Conservation (phyloP, 2,888 invertebrate genomes). For the Conomelus anceps region DNA sequence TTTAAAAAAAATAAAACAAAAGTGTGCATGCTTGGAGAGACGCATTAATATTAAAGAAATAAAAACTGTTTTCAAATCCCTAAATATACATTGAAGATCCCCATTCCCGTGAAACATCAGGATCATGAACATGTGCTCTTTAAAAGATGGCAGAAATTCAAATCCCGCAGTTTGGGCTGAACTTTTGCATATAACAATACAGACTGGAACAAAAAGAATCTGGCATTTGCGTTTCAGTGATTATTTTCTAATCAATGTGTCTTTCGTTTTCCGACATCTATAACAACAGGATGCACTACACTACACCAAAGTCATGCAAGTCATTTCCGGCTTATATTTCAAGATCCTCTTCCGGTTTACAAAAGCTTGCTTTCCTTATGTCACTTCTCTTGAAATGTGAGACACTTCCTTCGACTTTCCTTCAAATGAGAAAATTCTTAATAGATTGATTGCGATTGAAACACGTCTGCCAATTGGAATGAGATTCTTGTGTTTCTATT, state of each 20-base stretch:
- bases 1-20: no score
- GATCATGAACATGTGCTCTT: no score
- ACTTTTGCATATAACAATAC: not conserved
- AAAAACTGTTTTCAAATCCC: no score
- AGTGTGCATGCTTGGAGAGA: no score
- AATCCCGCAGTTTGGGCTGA: no score
- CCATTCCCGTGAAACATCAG: no score
- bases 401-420: not conserved
- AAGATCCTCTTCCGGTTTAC: not conserved
- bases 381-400: not conserved
- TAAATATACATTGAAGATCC: no score
- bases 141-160: no score
- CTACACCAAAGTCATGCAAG: not conserved
- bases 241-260: not conserved
- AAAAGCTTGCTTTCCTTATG: not conserved
- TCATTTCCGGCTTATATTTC: not conserved
- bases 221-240: not conserved
- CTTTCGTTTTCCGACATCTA: not conserved
- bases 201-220: not conserved
- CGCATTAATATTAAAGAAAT: no score
- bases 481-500: not conserved
- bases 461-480: not conserved
- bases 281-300: not conserved
- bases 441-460: not conserved
- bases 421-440: not conserved